Evolutionary conservation across 1,140 invertebrate species (phyloP), one percentile per base, ranked within the genome.

Genomic region (Mactra quadrangularis): DNA sequence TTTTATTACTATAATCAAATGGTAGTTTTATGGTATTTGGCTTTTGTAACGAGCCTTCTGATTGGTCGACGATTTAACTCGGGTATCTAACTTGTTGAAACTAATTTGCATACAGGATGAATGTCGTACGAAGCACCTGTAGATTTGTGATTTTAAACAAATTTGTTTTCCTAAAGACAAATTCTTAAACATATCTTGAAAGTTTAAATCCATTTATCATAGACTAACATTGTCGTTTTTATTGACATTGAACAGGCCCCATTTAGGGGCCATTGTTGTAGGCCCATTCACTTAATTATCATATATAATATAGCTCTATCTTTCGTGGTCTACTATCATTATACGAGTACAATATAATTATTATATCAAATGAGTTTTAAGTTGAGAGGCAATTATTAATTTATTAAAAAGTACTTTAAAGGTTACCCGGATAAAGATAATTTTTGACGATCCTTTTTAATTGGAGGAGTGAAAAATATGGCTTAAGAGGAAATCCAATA

Each of bases 91-190:
- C 57, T 41, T 76, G 72, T 76, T 76, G 72, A 47, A n/a, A 50
- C 45, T 60, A n/a, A 76, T 76, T 76, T 76, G 72, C 72, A 76
- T 76, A 76, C 72, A 76, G 45, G 41, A 27, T 29, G 27, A 76
- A 35, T 38, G 17, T 45, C 29, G 29, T 59, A 22, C 55, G 15
- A 13, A 76, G 60, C 72, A 76, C 72, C 72, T 76, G 72, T 76
- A 76, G 72, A 33, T 76, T 47, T n/a, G 15, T 17, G 6, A 15
- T 22, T 76, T 50, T 41, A 59, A 76, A 22, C 17, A 22, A 60
- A 62, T 41, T 72, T 53, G 60, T 47, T 60, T 52, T 41, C 13
- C 27, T 22, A 76, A 68, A 41, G 47, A 38, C 47, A 68, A 13
- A 45, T 59, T 27, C 53, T 27, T 19, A 38, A 22, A 45, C 52